Percentiles rank a stretch among this genome's conserved stretches.
These are phyloP conservation scores for Chrysina gloriosa DNA, from an alignment of 2,888 invertebrate genomes.

Conservation along the genomic window DNA sequence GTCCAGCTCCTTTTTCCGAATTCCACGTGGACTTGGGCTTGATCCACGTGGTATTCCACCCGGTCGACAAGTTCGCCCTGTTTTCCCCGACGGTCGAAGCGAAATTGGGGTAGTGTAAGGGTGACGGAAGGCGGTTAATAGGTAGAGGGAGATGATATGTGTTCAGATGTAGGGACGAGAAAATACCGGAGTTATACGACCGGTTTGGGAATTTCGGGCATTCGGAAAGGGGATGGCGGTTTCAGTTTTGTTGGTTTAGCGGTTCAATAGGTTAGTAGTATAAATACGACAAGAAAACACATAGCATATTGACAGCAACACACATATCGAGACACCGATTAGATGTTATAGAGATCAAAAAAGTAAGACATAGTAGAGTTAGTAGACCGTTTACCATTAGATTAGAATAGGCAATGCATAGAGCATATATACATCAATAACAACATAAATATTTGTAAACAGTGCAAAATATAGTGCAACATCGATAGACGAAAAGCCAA, in stretches of 20 bases:
- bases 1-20: slow-evolving; percentile 81
- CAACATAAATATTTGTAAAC: background rate
- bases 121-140: background rate
- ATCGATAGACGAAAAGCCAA: slow-evolving; percentile 24
- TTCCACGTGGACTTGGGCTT: slow-evolving; percentile 86
- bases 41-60: slow-evolving; percentile 93
- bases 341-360: slow-evolving; percentile 44
- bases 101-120: slow-evolving; percentile 33
- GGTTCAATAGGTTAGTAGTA: slow-evolving; percentile 17
- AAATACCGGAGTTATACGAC: background rate
- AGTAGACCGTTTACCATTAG: slow-evolving; percentile 52
- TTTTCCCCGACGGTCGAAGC: slow-evolving; percentile 48
- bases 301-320: slow-evolving; percentile 47
- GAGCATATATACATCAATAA: slow-evolving; percentile 16
- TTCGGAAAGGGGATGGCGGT: background rate
- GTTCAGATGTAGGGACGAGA: background rate
- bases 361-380: slow-evolving; percentile 62
- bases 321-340: slow-evolving; percentile 51
- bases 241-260: slow-evolving; percentile 18
- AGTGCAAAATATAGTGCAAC: slow-evolving; percentile 15
- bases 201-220: slow-evolving; percentile 4
- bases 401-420: slow-evolving; percentile 42
- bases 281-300: slow-evolving; percentile 36
- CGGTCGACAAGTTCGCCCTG: slow-evolving; percentile 96
- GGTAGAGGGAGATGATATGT: background rate